phyloP scores from a whole-genome alignment of 2,113 vertebrate species.

The rabbit (Oryctolagus cuniculus) region DNA sequence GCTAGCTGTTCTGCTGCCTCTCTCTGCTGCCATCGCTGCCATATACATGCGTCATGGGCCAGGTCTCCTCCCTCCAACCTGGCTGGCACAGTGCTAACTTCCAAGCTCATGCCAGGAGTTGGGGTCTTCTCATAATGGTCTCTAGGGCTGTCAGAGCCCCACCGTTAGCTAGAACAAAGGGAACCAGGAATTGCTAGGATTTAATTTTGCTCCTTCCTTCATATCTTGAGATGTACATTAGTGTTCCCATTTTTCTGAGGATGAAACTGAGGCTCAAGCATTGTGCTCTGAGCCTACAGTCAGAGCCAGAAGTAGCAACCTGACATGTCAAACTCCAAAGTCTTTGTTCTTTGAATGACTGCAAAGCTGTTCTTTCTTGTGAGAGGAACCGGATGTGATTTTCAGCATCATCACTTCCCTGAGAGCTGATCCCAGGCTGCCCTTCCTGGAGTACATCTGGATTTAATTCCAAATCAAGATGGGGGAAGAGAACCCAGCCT shows the following conservation, averaged over 20 bases:
- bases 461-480: background rate
- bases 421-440: background rate
- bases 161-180: background rate
- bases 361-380: background rate
- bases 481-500: background rate
- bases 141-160: background rate
- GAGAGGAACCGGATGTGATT: background rate
- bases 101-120: background rate
- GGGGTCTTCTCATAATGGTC: background rate
- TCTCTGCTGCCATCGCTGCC: background rate
- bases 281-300: background rate
- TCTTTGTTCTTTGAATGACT: background rate
- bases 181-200: background rate
- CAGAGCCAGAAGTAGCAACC: background rate
- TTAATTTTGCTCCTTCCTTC: background rate
- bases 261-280: no score
- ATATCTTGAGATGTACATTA: background rate
- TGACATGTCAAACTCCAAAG: background rate
- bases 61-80: background rate
- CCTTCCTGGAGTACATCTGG: background rate
- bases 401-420: background rate
- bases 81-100: background rate
- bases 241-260: no score
- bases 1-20: rapidly evolving
- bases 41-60: background rate